Conservation (phyloP, 2,888 invertebrate species). For the Theristus sp. region DNA sequence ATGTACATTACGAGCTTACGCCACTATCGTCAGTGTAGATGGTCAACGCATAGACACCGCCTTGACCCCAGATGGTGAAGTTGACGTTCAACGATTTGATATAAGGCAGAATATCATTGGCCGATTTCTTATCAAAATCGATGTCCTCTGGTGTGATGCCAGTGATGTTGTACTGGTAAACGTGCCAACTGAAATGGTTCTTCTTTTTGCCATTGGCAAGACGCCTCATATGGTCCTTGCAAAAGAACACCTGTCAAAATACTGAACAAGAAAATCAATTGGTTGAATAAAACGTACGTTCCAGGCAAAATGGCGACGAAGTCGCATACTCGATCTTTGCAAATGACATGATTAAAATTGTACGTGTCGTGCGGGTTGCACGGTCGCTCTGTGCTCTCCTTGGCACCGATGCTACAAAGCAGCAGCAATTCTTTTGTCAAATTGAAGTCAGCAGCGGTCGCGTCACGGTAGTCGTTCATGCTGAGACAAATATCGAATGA, state of each 20-base stretch:
- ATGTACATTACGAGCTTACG: too few relatives aligned
- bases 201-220: too few relatives aligned
- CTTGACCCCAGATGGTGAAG: slow-evolving; percentile 1
- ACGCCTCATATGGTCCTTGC: too few relatives aligned
- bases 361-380: not conserved
- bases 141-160: too few relatives aligned
- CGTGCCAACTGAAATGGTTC: too few relatives aligned
- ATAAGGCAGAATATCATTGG: not conserved
- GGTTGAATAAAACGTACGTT: not conserved
- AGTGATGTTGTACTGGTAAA: too few relatives aligned
- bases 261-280: too few relatives aligned
- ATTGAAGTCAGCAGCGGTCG: too few relatives aligned
- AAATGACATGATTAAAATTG: not conserved
- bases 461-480: not conserved
- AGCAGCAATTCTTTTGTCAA: not conserved
- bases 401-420: not conserved
- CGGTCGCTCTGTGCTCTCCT: not conserved
- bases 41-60: not conserved
- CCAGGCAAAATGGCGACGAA: not conserved
- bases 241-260: too few relatives aligned
- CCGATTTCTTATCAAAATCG: not conserved
- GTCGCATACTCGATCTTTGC: not conserved
- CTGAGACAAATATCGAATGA: too few relatives aligned
- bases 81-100: not conserved
- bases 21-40: not conserved